Conservation (phyloP, 37 sponge, comb jelly and placozoan species). For the Theonella swinhoei region DNA sequence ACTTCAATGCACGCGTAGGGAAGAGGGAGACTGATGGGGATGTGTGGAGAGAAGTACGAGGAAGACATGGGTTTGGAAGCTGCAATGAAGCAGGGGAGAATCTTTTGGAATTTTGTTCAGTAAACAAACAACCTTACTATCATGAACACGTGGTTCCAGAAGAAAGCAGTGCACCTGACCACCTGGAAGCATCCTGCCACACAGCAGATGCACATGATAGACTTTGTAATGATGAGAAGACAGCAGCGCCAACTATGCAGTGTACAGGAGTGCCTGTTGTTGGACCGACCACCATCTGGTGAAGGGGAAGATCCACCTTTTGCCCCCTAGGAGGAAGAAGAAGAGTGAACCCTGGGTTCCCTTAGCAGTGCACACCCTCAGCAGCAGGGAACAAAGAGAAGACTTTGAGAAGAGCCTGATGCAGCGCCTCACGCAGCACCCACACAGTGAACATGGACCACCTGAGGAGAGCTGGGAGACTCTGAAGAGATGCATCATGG, state of each 20-base stretch:
- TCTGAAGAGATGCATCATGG: constrained; percentile 1
- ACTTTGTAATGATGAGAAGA: constrained; percentile 42
- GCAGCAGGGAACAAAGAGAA: background rate
- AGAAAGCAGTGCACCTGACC: constrained; percentile 27
- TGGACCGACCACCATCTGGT: constrained; percentile 31
- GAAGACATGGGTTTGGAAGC: constrained; percentile 37
- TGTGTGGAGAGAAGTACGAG: constrained; percentile 2
- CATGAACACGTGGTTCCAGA: constrained; percentile 57
- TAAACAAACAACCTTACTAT: constrained; percentile 47
- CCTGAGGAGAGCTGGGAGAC: constrained; percentile 9
- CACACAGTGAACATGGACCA: background rate
- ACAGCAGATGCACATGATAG: constrained; percentile 24
- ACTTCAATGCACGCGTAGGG: constrained; percentile 43
- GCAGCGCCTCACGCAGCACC: constrained; percentile 10
- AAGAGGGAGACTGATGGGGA: background rate
- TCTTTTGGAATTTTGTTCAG: constrained; percentile 38
- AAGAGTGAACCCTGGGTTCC: background rate
- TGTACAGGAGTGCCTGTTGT: constrained; percentile 29
- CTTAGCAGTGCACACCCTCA: background rate
- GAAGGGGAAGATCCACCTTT: background rate
- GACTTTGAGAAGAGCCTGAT: constrained; percentile 11
- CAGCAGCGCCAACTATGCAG: background rate
- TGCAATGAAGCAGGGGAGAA: constrained; percentile 39
- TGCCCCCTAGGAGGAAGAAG: background rate
- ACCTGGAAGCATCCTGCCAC: constrained; percentile 57